A percentile compares a stretch with the other conserved stretches of the same genome.
Conservation (phyloP, 2,797 vertebrate species). For the Crypturellus tataupa region DNA sequence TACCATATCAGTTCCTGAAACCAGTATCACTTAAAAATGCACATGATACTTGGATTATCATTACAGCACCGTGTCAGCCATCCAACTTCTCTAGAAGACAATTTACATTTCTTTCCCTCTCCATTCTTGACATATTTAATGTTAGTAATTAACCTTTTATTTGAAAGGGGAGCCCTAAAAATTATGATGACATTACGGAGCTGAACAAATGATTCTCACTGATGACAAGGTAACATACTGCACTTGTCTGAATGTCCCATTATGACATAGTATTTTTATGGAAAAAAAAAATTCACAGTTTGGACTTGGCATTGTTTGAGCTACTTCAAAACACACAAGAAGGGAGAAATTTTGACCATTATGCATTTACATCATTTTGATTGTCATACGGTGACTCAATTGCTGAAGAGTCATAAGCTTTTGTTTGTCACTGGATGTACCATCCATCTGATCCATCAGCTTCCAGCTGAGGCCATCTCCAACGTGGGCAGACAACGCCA, state of each 20-base stretch:
- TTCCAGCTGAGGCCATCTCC: not conserved
- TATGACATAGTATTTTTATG: not conserved
- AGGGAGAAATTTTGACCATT: not conserved
- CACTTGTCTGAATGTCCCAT: not conserved
- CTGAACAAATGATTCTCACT: not conserved
- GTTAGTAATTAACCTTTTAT: slow-evolving; percentile 60
- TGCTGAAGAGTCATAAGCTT: not conserved
- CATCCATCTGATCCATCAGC: not conserved
- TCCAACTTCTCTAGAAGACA: not conserved
- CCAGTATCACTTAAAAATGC: not conserved
- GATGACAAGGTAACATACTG: slow-evolving; percentile 2
- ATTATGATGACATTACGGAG: slow-evolving; percentile 30
- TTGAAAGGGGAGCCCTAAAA: slow-evolving; percentile 47
- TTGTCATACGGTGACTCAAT: not conserved
- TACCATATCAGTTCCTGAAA: not conserved
- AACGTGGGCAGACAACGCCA: not conserved
- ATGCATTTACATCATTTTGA: not conserved
- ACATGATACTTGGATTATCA: not conserved
- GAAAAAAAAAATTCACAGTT: not conserved
- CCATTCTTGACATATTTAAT: slow-evolving; percentile 23
- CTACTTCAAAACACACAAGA: not conserved
- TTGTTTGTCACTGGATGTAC: not conserved
- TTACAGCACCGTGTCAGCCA: slow-evolving; percentile 24
- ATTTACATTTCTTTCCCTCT: slow-evolving; percentile 37
- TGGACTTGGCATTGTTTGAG: not conserved